A percentile compares a stretch with the other conserved stretches of the same genome.
These are phyloP conservation scores for Hyppa rectilinea DNA, from an alignment of 2,888 invertebrate genomes.

Conservation along the genomic window DNA sequence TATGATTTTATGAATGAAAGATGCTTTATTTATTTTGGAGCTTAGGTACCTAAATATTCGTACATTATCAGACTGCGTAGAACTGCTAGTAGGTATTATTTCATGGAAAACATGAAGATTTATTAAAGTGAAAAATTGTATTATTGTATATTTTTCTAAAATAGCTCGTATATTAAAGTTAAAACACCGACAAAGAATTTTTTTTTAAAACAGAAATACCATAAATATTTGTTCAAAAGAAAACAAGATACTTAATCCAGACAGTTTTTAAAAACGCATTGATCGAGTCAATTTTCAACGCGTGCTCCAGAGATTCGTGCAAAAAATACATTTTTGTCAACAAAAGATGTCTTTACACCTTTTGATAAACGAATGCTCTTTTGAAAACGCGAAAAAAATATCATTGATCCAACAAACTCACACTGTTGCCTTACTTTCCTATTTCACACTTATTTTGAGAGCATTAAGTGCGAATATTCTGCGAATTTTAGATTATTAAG, in stretches of 20 bases:
- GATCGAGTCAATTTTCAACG: constrained; percentile 79
- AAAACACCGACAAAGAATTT: constrained; percentile 55
- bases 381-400: constrained; percentile 77
- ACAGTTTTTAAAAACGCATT: constrained; percentile 65
- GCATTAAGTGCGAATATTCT: constrained; percentile 13
- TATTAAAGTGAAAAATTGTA: not conserved
- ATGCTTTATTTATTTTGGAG: not conserved
- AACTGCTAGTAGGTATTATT: not conserved
- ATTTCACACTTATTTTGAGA: constrained; percentile 34
- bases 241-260: constrained; percentile 69
- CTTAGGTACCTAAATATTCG: not conserved
- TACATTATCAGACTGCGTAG: constrained; percentile 14
- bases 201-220: constrained; percentile 31
- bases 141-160: not conserved
- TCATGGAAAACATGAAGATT: not conserved
- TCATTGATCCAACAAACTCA: constrained; percentile 79
- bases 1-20: constrained; percentile 23
- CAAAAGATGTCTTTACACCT: constrained; percentile 76
- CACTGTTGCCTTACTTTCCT: not conserved
- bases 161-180: not conserved
- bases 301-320: constrained; percentile 82
- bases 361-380: constrained; percentile 77
- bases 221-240: constrained; percentile 70
- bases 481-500: not conserved
- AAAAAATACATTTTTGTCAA: constrained; percentile 77